Evolutionary conservation across 2,113 vertebrate species (phyloP), one percentile per base, ranked within the genome.

Genomic region (Colossoma macropomum): DNA sequence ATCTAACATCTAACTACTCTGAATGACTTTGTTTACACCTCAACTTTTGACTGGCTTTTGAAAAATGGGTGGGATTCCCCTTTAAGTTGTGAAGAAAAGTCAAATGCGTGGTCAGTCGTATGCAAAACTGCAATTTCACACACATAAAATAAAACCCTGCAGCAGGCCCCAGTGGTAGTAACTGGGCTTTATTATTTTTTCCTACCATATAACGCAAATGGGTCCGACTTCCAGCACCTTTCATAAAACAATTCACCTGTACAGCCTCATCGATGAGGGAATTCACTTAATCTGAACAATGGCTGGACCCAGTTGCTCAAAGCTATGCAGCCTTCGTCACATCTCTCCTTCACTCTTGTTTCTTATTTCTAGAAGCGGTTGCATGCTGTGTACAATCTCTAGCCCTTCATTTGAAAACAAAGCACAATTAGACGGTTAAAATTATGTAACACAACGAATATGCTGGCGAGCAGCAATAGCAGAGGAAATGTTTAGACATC

Each of bases 401-500:
- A 75, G 60, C 30, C 71, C 59, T 74, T 81, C 34, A 28, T 54
- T 75, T 82, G 9, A 25, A 52, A 21, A 52, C 28, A 81, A 77
- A 60, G 32, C 65, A 66, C 13, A 71, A 65, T 32, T 54, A 68
- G 66, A 82, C 10, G 1, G 30, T 45, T 17, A 62, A 83, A 54
- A 79, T 82, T n/a, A 79, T 54, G 32, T 13, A 79, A 75, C 54
- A 60, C 50, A 50, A 79, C 17, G 21, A 60, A 17, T 66, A 30
- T 45, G 27, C 38, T 59, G 23, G 66, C 41, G 45, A 69, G 66
- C 48, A 74, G 72, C 52, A 48, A 50, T 23, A 80, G 41, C 70
- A 59, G 48, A 32, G 50, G 48, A 78, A 73, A 68, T 50, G 75
- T 75, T 75, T 93, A 95, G 38, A 95, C 93, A 27, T 95, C 94